phyloP scores from a whole-genome alignment of 2,797 vertebrate species.

The Orientallactaga sibirica region DNA sequence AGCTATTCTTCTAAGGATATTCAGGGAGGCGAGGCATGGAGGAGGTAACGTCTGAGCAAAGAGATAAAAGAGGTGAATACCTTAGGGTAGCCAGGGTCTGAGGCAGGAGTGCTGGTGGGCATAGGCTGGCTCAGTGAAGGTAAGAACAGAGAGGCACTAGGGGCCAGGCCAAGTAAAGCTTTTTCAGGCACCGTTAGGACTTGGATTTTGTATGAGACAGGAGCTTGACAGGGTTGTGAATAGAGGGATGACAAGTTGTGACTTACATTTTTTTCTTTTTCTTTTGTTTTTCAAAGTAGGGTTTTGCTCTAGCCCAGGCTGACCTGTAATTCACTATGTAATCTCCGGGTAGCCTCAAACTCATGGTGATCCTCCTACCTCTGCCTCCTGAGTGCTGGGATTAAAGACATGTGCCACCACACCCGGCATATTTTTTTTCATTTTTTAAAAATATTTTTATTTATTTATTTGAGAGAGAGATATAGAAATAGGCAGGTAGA shows the following conservation, averaged over 20 bases:
- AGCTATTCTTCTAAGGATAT: neutral
- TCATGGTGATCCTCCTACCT: too few species aligned
- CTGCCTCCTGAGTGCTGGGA: too few species aligned
- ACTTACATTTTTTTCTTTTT: neutral
- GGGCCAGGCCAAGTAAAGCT: neutral
- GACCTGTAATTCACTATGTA: too few species aligned
- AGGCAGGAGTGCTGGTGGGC: neutral
- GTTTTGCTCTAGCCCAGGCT: too few species aligned
- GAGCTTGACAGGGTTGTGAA: neutral
- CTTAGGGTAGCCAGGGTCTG: neutral
- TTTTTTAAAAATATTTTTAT: too few species aligned
- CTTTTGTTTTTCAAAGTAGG: too few species aligned
- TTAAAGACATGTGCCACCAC: too few species aligned
- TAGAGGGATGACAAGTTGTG: conserved; percentile 10
- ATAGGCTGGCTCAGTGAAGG: neutral
- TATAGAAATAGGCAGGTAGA: too few species aligned
- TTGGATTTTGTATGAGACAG: neutral
- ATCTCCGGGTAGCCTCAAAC: too few species aligned
- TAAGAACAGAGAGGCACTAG: neutral
- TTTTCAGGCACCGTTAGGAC: neutral
- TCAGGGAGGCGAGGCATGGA: neutral
- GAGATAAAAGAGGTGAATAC: neutral
- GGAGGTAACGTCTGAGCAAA: neutral
- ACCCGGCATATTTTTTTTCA: too few species aligned
- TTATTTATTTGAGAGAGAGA: too few species aligned